Evolutionary conservation across 2,797 vertebrate species (phyloP).

Genomic region (Cyprinodon diabolis): DNA sequence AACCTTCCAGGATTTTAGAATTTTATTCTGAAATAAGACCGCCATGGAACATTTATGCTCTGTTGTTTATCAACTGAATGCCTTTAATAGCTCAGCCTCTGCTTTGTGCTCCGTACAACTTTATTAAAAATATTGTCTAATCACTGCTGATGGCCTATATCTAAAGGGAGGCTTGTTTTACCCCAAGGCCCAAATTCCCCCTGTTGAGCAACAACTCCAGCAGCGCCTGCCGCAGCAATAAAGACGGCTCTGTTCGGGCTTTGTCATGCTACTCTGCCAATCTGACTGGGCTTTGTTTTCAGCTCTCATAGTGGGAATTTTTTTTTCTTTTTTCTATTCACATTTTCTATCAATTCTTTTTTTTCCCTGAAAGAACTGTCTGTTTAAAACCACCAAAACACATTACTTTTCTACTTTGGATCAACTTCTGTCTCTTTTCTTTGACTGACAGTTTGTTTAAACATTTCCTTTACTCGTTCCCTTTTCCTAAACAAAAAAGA

Average conservation of each 20-base stretch:
- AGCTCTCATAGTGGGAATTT: conserved; percentile 11
- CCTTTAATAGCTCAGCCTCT: neutral
- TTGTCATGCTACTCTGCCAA: conserved; percentile 40
- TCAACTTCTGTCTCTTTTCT: conserved; percentile 14
- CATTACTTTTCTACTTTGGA: conserved; percentile 14
- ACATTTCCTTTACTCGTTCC: conserved; percentile 5
- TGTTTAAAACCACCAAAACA: conserved; percentile 25
- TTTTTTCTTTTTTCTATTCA: neutral
- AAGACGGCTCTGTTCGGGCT: conserved; percentile 67
- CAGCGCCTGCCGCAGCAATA: conserved; percentile 38
- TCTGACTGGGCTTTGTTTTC: conserved; percentile 34
- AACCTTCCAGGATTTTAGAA: neutral
- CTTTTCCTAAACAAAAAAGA: neutral
- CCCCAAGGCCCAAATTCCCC: conserved; percentile 8
- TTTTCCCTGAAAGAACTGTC: conserved; percentile 4
- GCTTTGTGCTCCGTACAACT: neutral
- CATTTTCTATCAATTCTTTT: conserved; percentile 2
- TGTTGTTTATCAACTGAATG: too few relatives aligned
- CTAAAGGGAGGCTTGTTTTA: conserved; percentile 4
- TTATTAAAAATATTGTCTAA: neutral
- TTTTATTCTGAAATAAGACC: neutral
- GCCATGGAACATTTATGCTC: neutral
- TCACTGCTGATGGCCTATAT: conserved; percentile 5
- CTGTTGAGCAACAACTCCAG: conserved; percentile 26
- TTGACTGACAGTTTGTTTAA: neutral